A percentile compares a stretch with the other conserved stretches of the same genome.
These are phyloP conservation scores for Strigamia transsilvanica DNA, from an alignment of 2,888 invertebrate species.

Conservation along the genomic window DNA sequence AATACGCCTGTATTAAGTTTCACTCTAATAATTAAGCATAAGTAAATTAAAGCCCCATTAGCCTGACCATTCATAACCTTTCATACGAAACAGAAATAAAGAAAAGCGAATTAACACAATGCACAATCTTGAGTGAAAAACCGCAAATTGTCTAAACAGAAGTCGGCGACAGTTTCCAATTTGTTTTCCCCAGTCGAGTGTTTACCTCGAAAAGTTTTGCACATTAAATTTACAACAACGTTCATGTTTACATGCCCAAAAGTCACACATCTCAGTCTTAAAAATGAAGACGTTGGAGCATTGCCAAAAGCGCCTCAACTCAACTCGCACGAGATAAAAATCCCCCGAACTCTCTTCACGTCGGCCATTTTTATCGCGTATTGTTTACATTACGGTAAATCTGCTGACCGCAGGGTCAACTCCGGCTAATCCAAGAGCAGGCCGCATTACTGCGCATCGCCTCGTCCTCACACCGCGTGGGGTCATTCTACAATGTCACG, in stretches of 20 bases:
- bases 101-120: no score
- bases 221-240: slow-evolving; percentile 31
- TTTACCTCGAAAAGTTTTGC: slow-evolving; percentile 24
- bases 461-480: slow-evolving; percentile 20
- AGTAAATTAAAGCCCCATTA: not conserved
- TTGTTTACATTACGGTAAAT: slow-evolving; percentile 36
- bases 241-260: slow-evolving; percentile 22
- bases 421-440: not conserved
- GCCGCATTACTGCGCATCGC: slow-evolving; percentile 33
- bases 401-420: slow-evolving; percentile 36
- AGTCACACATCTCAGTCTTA: slow-evolving; percentile 49
- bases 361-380: slow-evolving; percentile 42
- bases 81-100: no score
- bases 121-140: not conserved
- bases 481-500: slow-evolving; percentile 48
- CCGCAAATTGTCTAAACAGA: not conserved
- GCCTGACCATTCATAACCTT: not conserved
- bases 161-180: not conserved
- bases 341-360: not conserved
- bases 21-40: not conserved
- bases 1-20: not conserved
- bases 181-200: not conserved
- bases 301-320: not conserved
- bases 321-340: slow-evolving; percentile 7
- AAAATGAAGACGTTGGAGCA: slow-evolving; percentile 28